Base-by-base conservation (phyloP, 2,888 invertebrate genomes). In the Pogonocherus hispidulus region DNA sequence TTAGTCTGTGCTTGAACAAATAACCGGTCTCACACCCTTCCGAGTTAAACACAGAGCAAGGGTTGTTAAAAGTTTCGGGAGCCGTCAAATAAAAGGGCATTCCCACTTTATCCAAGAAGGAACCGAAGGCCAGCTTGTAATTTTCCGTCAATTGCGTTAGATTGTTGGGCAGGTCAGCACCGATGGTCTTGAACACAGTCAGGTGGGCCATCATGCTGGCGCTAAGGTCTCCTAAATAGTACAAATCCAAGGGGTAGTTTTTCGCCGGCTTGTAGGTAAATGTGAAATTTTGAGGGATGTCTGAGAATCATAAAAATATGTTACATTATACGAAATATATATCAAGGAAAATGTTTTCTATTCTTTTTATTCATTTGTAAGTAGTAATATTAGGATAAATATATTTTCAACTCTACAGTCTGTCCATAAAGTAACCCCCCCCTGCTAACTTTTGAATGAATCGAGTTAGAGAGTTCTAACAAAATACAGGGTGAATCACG, bases 211-310 rank as follows among this genome's bases (percentile, higher is more conserved):
- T 89, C 97, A 97, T 97, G 1, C 96, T 94, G 87, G 92, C 92
- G 1, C 96, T 96, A 66, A 96, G 87, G 83, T 97, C 97, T 94
- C 97, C 96, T 76, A 97, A 87, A 80, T 94, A 95, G 85, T 97
- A 97, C 46, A 97, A 87, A 83, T 97, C 97, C 46, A 97, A 88
- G 5, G 93, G 93, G 80, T 96, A 95, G 83, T 97, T 94, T 83
- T 91, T 91, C 8, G 95, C 94, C 57, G 94, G 92, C 59, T 92
- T 88, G 80, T 91, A 94, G n/a, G 88, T 86, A 73, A 94, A 88
- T 71, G 88, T 86, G 47, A 93, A 84, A 72, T 87, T 89, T 76
- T 88, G 86, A 0, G 90, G 88, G 18, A 65, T 49, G 20, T 72
- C 79, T 79, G 71, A 35, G 65, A 69, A 60, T 16, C 56, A 68